phyloP scores from a whole-genome alignment of 2,797 vertebrate species.

The Chromis chromis region DNA sequence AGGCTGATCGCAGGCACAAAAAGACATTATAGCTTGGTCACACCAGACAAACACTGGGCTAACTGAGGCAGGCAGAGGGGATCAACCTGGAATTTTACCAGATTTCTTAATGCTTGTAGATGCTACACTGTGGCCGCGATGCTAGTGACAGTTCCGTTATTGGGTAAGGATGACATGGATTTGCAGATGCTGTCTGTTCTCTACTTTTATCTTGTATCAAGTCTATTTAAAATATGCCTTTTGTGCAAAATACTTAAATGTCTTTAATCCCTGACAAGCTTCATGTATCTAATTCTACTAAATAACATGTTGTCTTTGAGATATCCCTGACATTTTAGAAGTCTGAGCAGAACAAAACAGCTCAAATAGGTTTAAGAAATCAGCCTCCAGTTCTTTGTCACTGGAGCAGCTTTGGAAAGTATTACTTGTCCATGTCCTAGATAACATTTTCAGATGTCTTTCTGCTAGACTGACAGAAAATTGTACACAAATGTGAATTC shows the following conservation, averaged over 20 bases:
- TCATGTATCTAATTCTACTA: conserved; percentile 29
- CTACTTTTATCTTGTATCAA: conserved; percentile 8
- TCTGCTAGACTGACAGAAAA: conserved; percentile 5
- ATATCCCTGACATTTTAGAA: conserved; percentile 28
- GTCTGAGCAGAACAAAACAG: conserved; percentile 11
- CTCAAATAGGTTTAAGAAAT: background rate
- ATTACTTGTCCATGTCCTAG: background rate
- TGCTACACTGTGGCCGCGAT: background rate
- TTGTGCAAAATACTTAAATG: conserved; percentile 33
- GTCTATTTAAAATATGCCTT: conserved; percentile 17
- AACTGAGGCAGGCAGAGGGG: background rate
- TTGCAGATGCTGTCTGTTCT: background rate
- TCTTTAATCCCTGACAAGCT: conserved; percentile 28
- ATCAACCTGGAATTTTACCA: background rate
- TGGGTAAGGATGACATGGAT: background rate
- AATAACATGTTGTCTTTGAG: conserved; percentile 18
- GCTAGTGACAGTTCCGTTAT: background rate
- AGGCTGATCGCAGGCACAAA: conserved; percentile 16
- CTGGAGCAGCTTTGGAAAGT: background rate
- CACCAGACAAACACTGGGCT: background rate
- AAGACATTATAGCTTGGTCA: conserved; percentile 9
- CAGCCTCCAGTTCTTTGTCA: conserved; percentile 10
- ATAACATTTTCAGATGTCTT: conserved; percentile 1
- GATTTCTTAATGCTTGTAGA: background rate
- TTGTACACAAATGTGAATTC: conserved; percentile 28